Evolutionary conservation across 1,140 invertebrate species (phyloP), one percentile per base, ranked within the genome.

Genomic region (Drosophila oshimai): DNA sequence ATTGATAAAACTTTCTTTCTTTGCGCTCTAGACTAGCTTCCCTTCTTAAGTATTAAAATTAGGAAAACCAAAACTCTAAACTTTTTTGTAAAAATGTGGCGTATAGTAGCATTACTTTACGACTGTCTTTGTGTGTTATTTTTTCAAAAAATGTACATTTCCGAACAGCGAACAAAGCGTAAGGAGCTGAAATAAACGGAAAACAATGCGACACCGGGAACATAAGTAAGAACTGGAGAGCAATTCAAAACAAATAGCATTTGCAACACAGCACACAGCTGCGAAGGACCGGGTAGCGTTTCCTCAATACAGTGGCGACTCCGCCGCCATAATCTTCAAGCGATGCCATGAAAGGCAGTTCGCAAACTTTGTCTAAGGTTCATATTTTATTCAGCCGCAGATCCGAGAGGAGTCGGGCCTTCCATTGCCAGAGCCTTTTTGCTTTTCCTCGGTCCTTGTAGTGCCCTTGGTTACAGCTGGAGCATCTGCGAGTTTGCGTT

Each of bases 361-460:
- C 58, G 47, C 62, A 78, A 80, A 78, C 67, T 76, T 78, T 74
- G 75, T 70, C 65, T 65, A 55, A 54, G 61, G 70, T 79, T 80
- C 64, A 80, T 80, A 80, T 80, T 74, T 80, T 80, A 80, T 80
- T 80, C 76, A 80, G 75, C 45, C 76, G 39, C 64, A 57, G 57
- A 71, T 79, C 70, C 64, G 42, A 15, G 37, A 45, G 36, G 50
- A 74, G 62, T 42, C 36, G 67, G 61, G 55, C 37, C 29, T 34
- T 54, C 33, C 36, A 17, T 33, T 37, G 20, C 34, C 2, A 22
- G 22, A 2, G 2, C 22, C 22, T 22, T 22, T 22, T 22, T 22
- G 22, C 33, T 65, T 34, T 41, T n/a, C 22, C 42, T n/a, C 20
- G 28, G 15, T 7, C 13, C 26, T 29, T n/a, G n/a, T n/a, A n/a